Evolutionary conservation across 2,113 vertebrate species (phyloP), one percentile per base, ranked within the genome.

Genomic region (Emberiza fucata): DNA sequence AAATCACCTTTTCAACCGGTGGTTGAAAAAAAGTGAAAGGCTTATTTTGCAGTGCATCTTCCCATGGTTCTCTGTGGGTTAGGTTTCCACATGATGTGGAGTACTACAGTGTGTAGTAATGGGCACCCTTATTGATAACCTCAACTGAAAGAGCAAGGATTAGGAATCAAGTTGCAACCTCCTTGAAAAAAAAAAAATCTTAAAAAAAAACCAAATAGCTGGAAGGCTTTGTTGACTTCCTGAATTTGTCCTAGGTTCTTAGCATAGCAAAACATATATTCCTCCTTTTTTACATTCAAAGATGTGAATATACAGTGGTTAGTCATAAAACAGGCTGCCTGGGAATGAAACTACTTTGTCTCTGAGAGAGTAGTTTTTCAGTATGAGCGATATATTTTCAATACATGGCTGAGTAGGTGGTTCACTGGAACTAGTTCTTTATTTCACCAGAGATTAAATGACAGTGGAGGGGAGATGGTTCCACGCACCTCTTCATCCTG

Each of bases 61-160:
- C 77, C 57, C 50, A 28, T 6, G 4, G 65, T 66, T 94, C 76
- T 70, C 56, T 56, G 25, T 75, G 65, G 44, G 44, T 63, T 83
- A 70, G 54, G 33, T 82, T 94, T 94, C 45, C 70, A 21, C 39
- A 69, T 91, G 81, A 47, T 73, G 45, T 39, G 31, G 50, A 86
- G 18, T 82, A 73, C 77, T 81, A 9, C 39, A 54, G 66, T 45
- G 39, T 72, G 59, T 61, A 77, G 19, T 91, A 82, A 85, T 73
- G 94, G 89, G 24, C 45, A 95, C 54, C 75, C 66, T 95, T 70
- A 33, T 77, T 95, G 89, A 82, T 76, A 91, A 92, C 70, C 40
- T 96, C 42, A 79, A 4, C 19, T 82, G 81, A 85, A 94, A 89
- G 53, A 77, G 42, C 33, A 82, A 84, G 81, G 70, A 95, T 91